Base-by-base conservation (phyloP, 2,113 vertebrate genomes). In the Pituophis catenifer region DNA sequence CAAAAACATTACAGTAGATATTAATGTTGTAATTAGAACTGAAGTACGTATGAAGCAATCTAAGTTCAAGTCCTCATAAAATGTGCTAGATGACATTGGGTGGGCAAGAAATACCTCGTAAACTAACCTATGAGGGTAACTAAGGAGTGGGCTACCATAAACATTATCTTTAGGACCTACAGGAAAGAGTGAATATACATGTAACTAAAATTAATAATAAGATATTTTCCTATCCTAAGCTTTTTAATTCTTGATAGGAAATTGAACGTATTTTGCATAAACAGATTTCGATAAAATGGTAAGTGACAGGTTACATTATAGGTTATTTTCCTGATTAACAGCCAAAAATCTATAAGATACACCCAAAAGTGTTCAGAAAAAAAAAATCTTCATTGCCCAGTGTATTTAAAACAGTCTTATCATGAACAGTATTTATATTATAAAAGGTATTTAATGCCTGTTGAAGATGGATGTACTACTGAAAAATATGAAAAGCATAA, bases 391-490 rank as follows among this genome's bases (percentile, higher is more conserved):
- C 26, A 8, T 26, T 62, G 58, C 26, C 58, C 8, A 62, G 58
- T 26, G 24, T 62, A 11, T 89, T 29, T 89, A 33, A 89, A 89
- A 17, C 33, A 33, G 17, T 11, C 54, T 55, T 59, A 29, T 88
- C 96, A 94, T 53, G 62, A 93, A 0, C 5, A 70, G 29, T 70
- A 70, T 70, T 70, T 70, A 70, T n/a, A 52, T 21, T 75, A 24
- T 54, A 89, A 52, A 59, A 10, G 50, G 48, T 44, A 90, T 48
- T 92, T 90, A 94, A 23, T 59, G n/a, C 96, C 90, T 95, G 86
- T 81, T 94, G 91, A 95, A 95, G 88, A 94, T 48, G 92, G 54
- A 95, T 94, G 94, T 94, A 90, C 33, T 94, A 58, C 91, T 95
- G 95, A 95, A 94, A 93, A 93, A 90, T 12, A 6, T 70, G 29